A percentile compares a stretch with the other conserved stretches of the same genome.
phyloP scores from a whole-genome alignment of 2,888 invertebrate genomes.

The Hirudinaria manillensis region DNA sequence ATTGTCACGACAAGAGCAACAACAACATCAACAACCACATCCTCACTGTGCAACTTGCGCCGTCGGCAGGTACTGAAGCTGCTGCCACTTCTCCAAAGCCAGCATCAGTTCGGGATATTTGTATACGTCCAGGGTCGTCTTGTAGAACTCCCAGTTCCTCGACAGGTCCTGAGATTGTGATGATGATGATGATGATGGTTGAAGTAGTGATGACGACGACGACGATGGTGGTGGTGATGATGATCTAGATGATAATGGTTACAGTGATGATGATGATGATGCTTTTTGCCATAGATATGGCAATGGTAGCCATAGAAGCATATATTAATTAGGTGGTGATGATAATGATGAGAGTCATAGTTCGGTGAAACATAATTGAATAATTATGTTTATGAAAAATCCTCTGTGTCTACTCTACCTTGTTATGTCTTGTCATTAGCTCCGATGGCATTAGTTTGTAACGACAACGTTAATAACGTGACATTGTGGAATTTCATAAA shows the following conservation, averaged over 20 bases:
- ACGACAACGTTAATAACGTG: background rate
- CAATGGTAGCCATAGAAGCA: background rate
- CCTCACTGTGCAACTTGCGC: conserved; percentile 4
- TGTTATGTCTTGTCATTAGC: too few relatives aligned
- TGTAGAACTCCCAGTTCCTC: conserved; percentile 51
- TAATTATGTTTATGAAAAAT: too few relatives aligned
- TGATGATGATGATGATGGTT: conserved; percentile 25
- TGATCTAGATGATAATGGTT: conserved; percentile 6
- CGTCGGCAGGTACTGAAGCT: conserved; percentile 45
- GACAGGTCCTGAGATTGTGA: conserved; percentile 47
- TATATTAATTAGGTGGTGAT: background rate
- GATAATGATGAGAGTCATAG: conserved; percentile 4
- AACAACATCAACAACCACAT: conserved; percentile 6
- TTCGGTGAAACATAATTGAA: too few relatives aligned
- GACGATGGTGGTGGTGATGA: conserved; percentile 22
- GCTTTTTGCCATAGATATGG: background rate
- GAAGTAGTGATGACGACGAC: conserved; percentile 22
- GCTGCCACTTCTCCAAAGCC: conserved; percentile 51
- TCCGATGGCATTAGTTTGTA: too few relatives aligned
- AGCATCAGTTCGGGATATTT: conserved; percentile 49
- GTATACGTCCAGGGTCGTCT: conserved; percentile 46
- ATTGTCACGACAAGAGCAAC: background rate
- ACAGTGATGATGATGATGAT: conserved; percentile 11
- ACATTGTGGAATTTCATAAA: too few relatives aligned
- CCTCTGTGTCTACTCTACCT: too few relatives aligned